phyloP scores from a whole-genome alignment of 2,888 invertebrate species.

The Microctonus brassicae region DNA sequence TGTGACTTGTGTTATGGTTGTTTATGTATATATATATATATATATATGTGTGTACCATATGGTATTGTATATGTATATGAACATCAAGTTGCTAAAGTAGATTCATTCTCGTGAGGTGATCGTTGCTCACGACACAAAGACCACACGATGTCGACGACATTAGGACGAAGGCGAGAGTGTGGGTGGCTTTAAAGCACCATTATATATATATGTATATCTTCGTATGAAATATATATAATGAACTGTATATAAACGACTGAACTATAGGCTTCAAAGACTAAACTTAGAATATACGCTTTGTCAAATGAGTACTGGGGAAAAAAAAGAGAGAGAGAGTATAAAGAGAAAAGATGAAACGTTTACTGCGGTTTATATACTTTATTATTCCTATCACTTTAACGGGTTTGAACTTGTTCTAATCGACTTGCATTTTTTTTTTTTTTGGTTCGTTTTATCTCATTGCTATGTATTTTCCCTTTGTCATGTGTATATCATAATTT shows the following conservation, averaged over 20 bases:
- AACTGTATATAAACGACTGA: background rate
- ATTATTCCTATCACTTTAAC: conserved; percentile 8
- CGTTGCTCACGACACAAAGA: background rate
- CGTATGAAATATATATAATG: background rate
- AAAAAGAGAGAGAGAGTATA: background rate
- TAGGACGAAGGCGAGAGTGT: background rate
- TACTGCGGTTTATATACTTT: background rate
- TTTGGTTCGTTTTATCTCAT: too few relatives aligned
- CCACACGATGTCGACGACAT: background rate
- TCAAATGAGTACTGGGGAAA: background rate
- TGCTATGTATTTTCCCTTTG: too few relatives aligned
- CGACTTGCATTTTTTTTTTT: too few relatives aligned
- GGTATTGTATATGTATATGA: too few relatives aligned
- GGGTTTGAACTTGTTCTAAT: too few relatives aligned
- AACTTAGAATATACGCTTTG: conserved; percentile 41
- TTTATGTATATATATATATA: background rate
- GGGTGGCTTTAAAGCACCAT: background rate
- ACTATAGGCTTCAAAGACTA: conserved; percentile 30
- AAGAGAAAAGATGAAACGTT: background rate
- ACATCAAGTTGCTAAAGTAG: background rate
- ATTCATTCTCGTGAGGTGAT: background rate
- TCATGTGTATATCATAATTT: too few relatives aligned
- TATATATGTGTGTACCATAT: too few relatives aligned
- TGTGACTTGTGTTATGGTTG: background rate
- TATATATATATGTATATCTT: background rate